These are phyloP conservation scores for Epinotia demarniana DNA, from an alignment of 2,888 invertebrate genomes.

Conservation along the genomic window DNA sequence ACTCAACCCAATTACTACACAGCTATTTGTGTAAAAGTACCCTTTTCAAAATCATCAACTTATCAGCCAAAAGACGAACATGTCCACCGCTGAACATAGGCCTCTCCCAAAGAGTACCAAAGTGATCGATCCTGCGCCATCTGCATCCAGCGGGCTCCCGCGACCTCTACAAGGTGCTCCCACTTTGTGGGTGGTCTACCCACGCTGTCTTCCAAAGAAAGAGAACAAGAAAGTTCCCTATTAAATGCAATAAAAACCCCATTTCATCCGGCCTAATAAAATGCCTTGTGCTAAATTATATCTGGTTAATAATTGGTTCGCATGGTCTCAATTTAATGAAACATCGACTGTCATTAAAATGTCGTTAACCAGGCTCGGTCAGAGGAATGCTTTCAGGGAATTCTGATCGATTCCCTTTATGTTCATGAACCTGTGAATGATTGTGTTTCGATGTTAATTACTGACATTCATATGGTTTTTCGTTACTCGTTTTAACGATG, in stretches of 20 bases:
- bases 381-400: conserved; percentile 15
- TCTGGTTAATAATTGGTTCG: conserved; percentile 8
- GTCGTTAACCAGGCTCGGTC: conserved; percentile 36
- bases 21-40: neutral
- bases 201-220: too few species aligned
- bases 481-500: neutral
- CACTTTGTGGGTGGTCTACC: too few species aligned
- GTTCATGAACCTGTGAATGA: conserved; percentile 13
- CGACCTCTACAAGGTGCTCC: too few species aligned
- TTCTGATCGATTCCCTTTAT: conserved; percentile 18
- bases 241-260: conserved; percentile 10
- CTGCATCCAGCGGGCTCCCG: too few species aligned
- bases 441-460: neutral
- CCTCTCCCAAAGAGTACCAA: too few species aligned
- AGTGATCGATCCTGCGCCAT: too few species aligned
- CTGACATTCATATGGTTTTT: neutral
- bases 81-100: too few species aligned
- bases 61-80: too few species aligned
- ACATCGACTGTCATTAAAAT: conserved; percentile 44
- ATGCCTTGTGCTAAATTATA: conserved; percentile 1
- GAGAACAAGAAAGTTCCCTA: neutral
- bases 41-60: too few species aligned
- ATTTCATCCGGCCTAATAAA: conserved; percentile 8
- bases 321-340: conserved; percentile 34
- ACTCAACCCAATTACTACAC: conserved; percentile 11